Evolutionary conservation across 35 echinoderm and acorn worm genomes (phyloP), one percentile per base, ranked within the genome.

Genomic region (Diadema setosum): DNA sequence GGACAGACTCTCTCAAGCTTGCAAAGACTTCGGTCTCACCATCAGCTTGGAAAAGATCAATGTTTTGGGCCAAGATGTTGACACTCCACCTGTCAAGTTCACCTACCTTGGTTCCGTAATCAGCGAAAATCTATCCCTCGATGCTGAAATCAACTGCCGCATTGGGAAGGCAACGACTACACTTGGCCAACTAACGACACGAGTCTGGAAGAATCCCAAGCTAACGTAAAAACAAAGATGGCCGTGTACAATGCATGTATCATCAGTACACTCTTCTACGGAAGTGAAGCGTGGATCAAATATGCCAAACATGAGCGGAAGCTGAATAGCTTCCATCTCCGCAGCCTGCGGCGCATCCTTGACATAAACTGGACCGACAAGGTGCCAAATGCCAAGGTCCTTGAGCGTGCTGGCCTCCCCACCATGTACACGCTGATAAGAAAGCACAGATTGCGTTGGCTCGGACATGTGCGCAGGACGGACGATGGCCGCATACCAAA

Each of bases 31-130:
- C 32, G 80, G 85, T 5, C 50, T 93, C 16, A 88, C 85, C 43
- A 93, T 83, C 84, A 93, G 58, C 85, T 2, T 88, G 11, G 55
- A 88, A 61, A 89, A 88, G 46, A 93, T 45, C 7, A 21, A 91
- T 31, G 90, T 75, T 31, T 42, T 87, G 65, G 43, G 45, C 33
- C 83, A 86, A 35, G 31, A 26, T 39, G 39, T 64, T 43, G 21
- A 46, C 70, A 12, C 46, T 12, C 48, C 91, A 36, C 56, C 58
- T 52, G 9, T n/a, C 48, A 52, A 52, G n/a, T 52, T 52, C 48
- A 52, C 48, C 48, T 52, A 52, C 39, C 34, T 80, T 11, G 6
- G 75, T 11, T 80, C 37, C 75, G 39, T 39, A 4, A 80, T 80
- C 37, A 80, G 5, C 37, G 37, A 80, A 41, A 83, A 83, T 24